Evolutionary conservation across 92 coral and sea anemone species (phyloP).

Genomic region (Zoanthus sociatus): DNA sequence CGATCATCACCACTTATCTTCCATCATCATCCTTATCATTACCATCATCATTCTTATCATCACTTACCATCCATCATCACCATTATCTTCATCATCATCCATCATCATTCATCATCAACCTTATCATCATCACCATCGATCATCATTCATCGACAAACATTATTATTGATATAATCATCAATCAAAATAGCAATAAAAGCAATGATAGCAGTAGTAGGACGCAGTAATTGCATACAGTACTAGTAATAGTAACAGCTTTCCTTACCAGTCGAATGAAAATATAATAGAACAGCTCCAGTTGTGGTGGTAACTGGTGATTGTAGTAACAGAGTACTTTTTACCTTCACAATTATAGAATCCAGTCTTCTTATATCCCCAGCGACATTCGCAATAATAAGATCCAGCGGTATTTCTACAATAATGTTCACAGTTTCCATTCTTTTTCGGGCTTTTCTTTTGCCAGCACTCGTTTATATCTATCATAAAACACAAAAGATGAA

Average conservation of each 20-base stretch:
- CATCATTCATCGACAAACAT: too few species aligned
- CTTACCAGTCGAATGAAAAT: too few species aligned
- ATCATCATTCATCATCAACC: too few species aligned
- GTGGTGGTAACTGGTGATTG: neutral
- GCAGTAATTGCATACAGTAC: neutral
- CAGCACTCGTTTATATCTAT: conserved; percentile 39
- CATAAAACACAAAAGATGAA: neutral
- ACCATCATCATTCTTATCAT: too few species aligned
- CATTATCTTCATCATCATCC: too few species aligned
- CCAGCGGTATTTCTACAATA: conserved; percentile 1
- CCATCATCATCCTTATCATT: too few species aligned
- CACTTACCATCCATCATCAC: too few species aligned
- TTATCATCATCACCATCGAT: too few species aligned
- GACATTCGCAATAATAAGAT: conserved; percentile 45
- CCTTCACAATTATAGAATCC: conserved; percentile 40
- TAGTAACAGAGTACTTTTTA: neutral
- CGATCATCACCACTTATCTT: too few species aligned
- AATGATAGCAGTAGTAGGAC: neutral
- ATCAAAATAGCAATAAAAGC: neutral
- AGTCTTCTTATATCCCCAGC: conserved; percentile 34
- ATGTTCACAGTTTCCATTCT: conserved; percentile 28
- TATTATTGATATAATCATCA: too few species aligned
- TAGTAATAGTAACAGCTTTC: neutral
- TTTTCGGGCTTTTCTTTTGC: neutral
- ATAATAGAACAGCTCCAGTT: neutral